phyloP scores from a whole-genome alignment of 2,888 invertebrate species.

The Campoplex capitator region DNA sequence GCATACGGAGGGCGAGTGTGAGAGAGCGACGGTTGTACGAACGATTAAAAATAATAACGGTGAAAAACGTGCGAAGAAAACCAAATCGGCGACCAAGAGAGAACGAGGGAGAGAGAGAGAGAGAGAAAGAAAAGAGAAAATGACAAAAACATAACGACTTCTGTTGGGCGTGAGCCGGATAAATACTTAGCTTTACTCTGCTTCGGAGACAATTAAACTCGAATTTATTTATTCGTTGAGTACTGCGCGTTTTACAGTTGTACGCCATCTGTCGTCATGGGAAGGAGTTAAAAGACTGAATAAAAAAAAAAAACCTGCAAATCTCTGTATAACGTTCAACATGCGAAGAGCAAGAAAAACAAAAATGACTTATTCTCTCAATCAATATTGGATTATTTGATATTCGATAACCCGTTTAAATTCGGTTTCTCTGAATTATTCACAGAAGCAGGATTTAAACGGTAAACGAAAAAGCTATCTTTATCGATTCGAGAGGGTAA shows the following conservation, averaged over 20 bases:
- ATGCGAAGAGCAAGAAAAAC: neutral
- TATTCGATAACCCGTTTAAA: neutral
- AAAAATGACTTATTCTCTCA: neutral
- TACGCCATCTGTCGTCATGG: conserved; percentile 25
- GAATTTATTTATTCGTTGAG: conserved; percentile 64
- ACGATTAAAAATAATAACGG: conserved; percentile 67
- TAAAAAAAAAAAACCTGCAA: neutral
- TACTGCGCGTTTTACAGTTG: neutral
- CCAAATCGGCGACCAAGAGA: conserved; percentile 53
- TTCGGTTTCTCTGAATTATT: neutral
- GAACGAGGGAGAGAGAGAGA: conserved; percentile 65
- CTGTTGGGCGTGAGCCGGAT: conserved; percentile 44
- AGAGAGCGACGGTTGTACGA: conserved; percentile 44
- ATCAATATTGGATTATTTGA: neutral
- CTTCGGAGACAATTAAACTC: conserved; percentile 67
- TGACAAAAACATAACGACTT: conserved; percentile 65
- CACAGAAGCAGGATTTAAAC: neutral
- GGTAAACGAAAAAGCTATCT: neutral
- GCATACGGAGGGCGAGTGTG: conserved; percentile 7
- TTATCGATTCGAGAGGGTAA: neutral
- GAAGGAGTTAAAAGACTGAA: neutral
- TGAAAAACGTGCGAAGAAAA: conserved; percentile 62
- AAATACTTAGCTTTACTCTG: conserved; percentile 52
- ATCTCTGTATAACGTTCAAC: neutral
- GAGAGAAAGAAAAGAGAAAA: conserved; percentile 63